A percentile compares a stretch with the other conserved stretches of the same genome.
Evolutionary conservation across 1,140 invertebrate species (phyloP).

Genomic region (Neodiprion lecontei): DNA sequence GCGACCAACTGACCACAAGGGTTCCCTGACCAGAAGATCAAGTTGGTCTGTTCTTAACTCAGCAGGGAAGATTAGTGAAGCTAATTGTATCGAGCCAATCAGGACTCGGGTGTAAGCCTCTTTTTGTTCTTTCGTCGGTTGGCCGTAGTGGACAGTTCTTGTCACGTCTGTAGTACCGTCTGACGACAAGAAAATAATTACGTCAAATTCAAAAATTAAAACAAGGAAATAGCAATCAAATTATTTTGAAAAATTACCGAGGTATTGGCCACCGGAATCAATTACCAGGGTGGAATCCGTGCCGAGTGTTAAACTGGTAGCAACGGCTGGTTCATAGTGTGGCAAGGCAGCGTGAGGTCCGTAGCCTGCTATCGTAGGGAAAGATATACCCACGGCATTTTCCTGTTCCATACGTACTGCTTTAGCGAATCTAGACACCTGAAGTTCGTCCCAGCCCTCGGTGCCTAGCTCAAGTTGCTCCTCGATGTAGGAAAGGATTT

Average conservation of each 20-base stretch:
- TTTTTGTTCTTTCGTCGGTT: conserved; percentile 76
- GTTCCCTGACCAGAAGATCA: conserved; percentile 77
- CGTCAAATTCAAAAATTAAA: not conserved
- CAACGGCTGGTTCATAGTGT: conserved; percentile 84
- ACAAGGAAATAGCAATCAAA: not conserved
- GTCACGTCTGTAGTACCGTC: conserved; percentile 96
- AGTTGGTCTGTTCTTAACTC: conserved; percentile 71
- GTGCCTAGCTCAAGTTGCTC: conserved; percentile 55
- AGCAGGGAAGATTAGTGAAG: conserved; percentile 72
- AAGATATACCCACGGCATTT: conserved; percentile 74
- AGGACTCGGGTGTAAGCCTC: conserved; percentile 89
- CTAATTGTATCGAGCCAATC: conserved; percentile 83
- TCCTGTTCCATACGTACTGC: conserved; percentile 73
- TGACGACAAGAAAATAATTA: conserved; percentile 33
- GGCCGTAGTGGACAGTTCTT: conserved; percentile 88
- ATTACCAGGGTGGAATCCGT: conserved; percentile 72
- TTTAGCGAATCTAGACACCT: conserved; percentile 71
- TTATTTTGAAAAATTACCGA: conserved; percentile 55
- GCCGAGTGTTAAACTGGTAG: conserved; percentile 76
- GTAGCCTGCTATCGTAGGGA: conserved; percentile 89
- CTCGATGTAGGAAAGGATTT: conserved; percentile 89
- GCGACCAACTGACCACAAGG: conserved; percentile 81
- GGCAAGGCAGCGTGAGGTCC: conserved; percentile 89
- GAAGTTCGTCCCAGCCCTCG: conserved; percentile 72
- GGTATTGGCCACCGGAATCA: conserved; percentile 78